Conservation (phyloP, 2,888 invertebrate species). For the Phanerotoma sp. region DNA sequence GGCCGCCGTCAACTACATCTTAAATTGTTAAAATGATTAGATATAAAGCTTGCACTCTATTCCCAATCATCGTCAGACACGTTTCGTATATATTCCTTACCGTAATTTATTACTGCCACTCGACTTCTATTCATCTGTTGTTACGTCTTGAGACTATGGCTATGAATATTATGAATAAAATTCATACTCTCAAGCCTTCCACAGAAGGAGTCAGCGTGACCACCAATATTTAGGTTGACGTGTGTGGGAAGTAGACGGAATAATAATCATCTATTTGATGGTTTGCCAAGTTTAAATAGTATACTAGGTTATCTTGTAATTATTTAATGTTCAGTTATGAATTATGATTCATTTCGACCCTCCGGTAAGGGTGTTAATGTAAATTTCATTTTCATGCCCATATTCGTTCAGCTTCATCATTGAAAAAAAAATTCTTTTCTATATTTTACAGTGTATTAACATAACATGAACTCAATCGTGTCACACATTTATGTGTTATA, state of each 20-base stretch:
- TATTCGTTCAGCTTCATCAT: too few relatives aligned
- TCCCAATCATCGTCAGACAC: background rate
- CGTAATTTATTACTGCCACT: slow-evolving; percentile 47
- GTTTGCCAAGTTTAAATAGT: slow-evolving; percentile 13
- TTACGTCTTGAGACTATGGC: too few relatives aligned
- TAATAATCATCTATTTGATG: slow-evolving; percentile 19
- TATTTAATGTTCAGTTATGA: background rate
- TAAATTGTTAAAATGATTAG: slow-evolving; percentile 14
- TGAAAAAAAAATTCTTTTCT: too few relatives aligned
- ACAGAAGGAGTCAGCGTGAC: slow-evolving; percentile 3
- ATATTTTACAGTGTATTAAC: too few relatives aligned
- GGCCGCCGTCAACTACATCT: slow-evolving; percentile 38
- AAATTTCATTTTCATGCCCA: too few relatives aligned
- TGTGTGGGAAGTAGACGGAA: slow-evolving; percentile 16
- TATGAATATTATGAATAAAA: too few relatives aligned
- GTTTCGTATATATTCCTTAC: slow-evolving; percentile 39
- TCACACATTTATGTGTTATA: too few relatives aligned
- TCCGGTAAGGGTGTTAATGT: slow-evolving; percentile 2
- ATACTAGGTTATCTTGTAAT: background rate
- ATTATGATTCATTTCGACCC: background rate
- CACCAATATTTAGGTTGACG: slow-evolving; percentile 15
- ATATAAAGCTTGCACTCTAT: background rate
- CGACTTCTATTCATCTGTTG: slow-evolving; percentile 26
- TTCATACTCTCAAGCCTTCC: background rate
- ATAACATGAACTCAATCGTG: too few relatives aligned